phyloP scores from a whole-genome alignment of 2,888 invertebrate species.

The Elysia crispata region DNA sequence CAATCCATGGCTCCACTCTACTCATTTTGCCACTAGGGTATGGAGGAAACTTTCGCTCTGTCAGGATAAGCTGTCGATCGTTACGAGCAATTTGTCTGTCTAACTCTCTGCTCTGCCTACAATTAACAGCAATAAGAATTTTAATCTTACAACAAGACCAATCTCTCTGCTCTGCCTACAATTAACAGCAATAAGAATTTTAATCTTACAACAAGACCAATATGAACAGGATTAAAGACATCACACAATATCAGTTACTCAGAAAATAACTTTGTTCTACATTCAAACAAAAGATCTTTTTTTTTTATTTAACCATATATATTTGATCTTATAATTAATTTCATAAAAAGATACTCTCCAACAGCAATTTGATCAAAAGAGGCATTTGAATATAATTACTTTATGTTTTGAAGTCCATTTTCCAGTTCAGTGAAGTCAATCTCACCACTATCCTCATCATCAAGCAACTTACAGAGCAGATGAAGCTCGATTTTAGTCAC shows the following conservation, averaged over 20 bases:
- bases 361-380: background rate
- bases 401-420: conserved; percentile 67
- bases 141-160: no score
- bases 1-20: conserved; percentile 64
- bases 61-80: conserved; percentile 60
- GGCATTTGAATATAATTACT: conserved; percentile 54
- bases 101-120: conserved; percentile 17
- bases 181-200: no score
- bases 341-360: background rate
- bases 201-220: no score
- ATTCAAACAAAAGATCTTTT: no score
- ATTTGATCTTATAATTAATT: no score
- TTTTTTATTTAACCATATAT: no score
- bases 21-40: conserved; percentile 70
- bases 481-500: conserved; percentile 71
- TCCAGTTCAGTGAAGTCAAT: conserved; percentile 71
- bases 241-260: no score
- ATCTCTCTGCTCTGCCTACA: no score
- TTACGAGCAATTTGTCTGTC: conserved; percentile 29
- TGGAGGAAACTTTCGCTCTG: conserved; percentile 61
- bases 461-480: conserved; percentile 70
- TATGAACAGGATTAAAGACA: no score
- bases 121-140: no score
- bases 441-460: conserved; percentile 69
- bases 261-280: no score